A percentile compares a stretch with the other conserved stretches of the same genome.
phyloP scores from a whole-genome alignment of 2,113 vertebrate genomes.

The Tragulus kanchil region DNA sequence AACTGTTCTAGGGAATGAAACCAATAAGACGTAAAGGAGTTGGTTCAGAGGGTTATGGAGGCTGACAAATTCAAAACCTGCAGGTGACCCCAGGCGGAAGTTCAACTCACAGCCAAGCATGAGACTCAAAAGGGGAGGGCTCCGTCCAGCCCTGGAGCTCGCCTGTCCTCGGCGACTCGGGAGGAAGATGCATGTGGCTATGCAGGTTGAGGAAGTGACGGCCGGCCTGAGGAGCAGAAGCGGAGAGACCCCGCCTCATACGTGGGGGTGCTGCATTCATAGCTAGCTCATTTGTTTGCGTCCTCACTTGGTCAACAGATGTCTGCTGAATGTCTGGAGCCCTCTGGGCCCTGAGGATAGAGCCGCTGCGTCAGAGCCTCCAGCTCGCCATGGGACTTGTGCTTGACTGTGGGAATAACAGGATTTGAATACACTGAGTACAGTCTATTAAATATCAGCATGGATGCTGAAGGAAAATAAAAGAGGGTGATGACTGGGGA shows the following conservation, averaged over 20 bases:
- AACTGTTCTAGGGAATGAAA: background rate
- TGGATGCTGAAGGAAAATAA: background rate
- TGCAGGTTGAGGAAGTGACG: slow-evolving; percentile 24
- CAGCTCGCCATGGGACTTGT: accelerated
- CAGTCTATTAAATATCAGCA: background rate
- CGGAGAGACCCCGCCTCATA: slow-evolving; percentile 74
- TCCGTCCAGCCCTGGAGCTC: background rate
- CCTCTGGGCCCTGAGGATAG: background rate
- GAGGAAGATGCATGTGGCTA: background rate
- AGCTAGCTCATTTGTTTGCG: slow-evolving; percentile 72
- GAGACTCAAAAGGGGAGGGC: background rate
- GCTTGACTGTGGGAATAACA: background rate
- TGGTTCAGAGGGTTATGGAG: background rate
- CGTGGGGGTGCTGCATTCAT: slow-evolving; percentile 52
- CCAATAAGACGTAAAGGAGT: background rate
- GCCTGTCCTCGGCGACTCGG: background rate
- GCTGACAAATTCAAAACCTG: background rate
- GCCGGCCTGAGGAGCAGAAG: slow-evolving; percentile 60
- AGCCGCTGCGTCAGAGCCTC: background rate
- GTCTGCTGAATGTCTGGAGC: background rate
- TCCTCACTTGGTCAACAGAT: background rate
- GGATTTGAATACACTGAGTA: background rate
- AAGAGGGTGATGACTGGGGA: background rate
- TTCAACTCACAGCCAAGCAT: slow-evolving; percentile 26
- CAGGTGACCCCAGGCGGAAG: too few species aligned